Evolutionary conservation across 1,140 invertebrate genomes (phyloP), one percentile per base, ranked within the genome.

Genomic region (Lordiphosa collinella): DNA sequence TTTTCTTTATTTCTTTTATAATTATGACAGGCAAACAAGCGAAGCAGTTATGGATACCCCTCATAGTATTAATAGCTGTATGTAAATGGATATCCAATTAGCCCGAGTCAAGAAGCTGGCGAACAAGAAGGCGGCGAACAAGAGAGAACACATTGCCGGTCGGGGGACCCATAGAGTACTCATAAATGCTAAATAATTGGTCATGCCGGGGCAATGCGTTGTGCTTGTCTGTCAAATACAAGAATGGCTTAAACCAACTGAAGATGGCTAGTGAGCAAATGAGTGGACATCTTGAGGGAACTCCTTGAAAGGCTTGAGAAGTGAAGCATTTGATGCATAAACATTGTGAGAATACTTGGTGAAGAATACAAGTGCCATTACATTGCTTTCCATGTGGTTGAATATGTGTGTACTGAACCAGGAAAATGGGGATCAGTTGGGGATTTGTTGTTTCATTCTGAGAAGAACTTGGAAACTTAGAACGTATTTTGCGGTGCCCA

Each of bases 171-270:
- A 25, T 18, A 7, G 22, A 31, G 22, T 31, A 31, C n/a, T 18
- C 29, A 43, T 58, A 58, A 67, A 67, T 58, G 63, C 47, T 64
- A 59, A 67, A 59, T 67, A 67, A 67, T 67, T 67, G 64, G 63
- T 48, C 64, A 67, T 67, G 64, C 38, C 63, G 50, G 65, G 44
- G 52, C 61, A 7, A 64, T 49, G 44, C 56, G 59, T 48, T 65
- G 46, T 65, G 51, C 51, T 38, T 64, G 62, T 64, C 62, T 35
- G 37, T 65, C 62, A 64, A 60, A 46, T 32, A 7, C 1, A 22
- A 25, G 7, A 29, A 29, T 29, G 25, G 14, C 25, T 22, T 43
- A 10, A 8, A 3, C 14, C n/a, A 13, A n/a, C 10, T 18, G 40
- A 10, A n/a, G 9, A 25, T 22, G 16, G 14, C 14, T 4, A 43